Conservation (phyloP, 1,140 invertebrate species). For the Ctenoplectra terminalis region DNA sequence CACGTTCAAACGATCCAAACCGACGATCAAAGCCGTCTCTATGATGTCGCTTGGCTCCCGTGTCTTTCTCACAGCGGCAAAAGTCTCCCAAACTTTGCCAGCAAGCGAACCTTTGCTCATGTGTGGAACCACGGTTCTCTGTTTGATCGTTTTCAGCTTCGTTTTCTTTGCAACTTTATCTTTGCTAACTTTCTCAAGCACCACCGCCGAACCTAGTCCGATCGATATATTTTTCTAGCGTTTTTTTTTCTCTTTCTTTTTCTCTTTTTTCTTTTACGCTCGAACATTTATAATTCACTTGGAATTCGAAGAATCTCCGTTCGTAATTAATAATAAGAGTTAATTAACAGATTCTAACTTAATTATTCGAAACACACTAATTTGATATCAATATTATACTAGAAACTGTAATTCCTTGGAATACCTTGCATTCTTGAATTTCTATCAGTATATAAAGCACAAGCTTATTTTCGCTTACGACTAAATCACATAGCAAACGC, state of each 20-base stretch:
- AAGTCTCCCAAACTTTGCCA: constrained; percentile 73
- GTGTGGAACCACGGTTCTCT: constrained; percentile 35
- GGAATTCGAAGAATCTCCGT: constrained; percentile 12
- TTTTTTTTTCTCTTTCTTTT: too few relatives aligned
- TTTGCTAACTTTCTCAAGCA: constrained; percentile 63
- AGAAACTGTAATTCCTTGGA: not conserved
- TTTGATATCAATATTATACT: not conserved
- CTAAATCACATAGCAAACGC: not conserved
- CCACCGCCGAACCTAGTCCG: constrained; percentile 37
- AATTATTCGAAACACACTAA: not conserved
- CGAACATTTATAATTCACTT: not conserved
- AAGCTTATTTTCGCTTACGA: not conserved
- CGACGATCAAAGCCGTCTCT: constrained; percentile 59
- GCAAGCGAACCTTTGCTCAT: constrained; percentile 64
- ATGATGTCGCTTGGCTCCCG: constrained; percentile 60
- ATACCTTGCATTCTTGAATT: not conserved
- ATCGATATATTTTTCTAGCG: constrained; percentile 23
- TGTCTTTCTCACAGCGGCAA: constrained; percentile 67
- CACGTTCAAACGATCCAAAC: constrained; percentile 56
- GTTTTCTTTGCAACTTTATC: constrained; percentile 67
- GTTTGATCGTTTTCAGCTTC: constrained; percentile 58
- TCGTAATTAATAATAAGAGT: not conserved
- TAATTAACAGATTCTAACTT: not conserved
- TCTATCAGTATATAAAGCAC: not conserved
- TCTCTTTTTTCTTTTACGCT: not conserved